phyloP scores from a whole-genome alignment of 2,888 invertebrate species.

The Eristalis pertinax region DNA sequence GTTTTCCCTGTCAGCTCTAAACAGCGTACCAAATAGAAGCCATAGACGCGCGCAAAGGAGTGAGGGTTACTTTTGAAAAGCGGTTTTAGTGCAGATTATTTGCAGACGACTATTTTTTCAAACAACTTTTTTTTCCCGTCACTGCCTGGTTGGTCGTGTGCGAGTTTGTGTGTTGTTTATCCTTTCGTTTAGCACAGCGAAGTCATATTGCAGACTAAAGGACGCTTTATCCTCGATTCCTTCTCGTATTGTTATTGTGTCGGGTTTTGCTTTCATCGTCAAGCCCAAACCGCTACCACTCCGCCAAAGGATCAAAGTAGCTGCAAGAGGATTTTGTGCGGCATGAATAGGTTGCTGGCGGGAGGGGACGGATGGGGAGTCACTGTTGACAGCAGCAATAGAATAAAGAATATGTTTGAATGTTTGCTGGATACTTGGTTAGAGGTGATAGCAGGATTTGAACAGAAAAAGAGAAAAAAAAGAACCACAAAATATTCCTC shows the following conservation, averaged over 20 bases:
- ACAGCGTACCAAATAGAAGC: constrained; percentile 56
- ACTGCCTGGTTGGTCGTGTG: neutral
- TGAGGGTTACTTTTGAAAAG: constrained; percentile 42
- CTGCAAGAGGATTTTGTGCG: constrained; percentile 67
- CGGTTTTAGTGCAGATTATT: constrained; percentile 71
- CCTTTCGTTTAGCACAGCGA: constrained; percentile 44
- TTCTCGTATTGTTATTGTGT: constrained; percentile 62
- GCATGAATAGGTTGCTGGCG: constrained; percentile 55
- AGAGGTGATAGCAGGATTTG: constrained; percentile 68
- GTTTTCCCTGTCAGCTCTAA: constrained; percentile 67
- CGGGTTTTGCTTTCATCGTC: constrained; percentile 37
- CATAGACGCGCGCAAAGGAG: constrained; percentile 8
- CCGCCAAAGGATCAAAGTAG: constrained; percentile 64
- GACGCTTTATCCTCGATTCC: constrained; percentile 55
- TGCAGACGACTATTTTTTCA: constrained; percentile 55
- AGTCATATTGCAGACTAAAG: constrained; percentile 1
- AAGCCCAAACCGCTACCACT: neutral
- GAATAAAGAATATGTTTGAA: constrained; percentile 67
- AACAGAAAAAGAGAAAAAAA: neutral
- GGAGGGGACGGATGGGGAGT: neutral
- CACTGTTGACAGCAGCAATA: constrained; percentile 38
- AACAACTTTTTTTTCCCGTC: neutral
- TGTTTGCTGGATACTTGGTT: constrained; percentile 70
- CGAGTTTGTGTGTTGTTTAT: constrained; percentile 17
- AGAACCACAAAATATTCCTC: too few species aligned